Base-by-base conservation (phyloP, 2,888 invertebrate species). In the Drosophila algonquin region DNA sequence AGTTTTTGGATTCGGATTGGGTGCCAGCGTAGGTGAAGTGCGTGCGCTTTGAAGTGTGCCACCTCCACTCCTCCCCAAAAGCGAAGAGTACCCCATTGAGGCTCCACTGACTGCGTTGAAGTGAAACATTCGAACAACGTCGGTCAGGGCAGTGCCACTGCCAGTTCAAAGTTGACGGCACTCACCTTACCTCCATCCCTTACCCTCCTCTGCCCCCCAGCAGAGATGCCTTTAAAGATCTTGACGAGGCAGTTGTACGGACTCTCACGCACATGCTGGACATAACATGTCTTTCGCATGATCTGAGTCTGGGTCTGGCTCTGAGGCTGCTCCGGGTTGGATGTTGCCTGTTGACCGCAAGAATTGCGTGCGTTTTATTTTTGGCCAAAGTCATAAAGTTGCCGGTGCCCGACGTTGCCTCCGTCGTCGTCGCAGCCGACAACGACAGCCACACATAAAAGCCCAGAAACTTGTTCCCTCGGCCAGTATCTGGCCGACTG, bases 361-460 rank as follows among this genome's bases (percentile, higher is more conserved):
- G 79, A 59, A 59, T 67, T 68, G 83, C 65, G 76, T 76, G 76
- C 75, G 79, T 89, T 77, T 87, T 89, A 86, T 86, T 86, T 86
- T 84, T 84, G 82, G 89, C 77, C 73, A 78, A 69, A 84, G 85
- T 80, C 86, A 75, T 86, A 86, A 86, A 88, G 77, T 71, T 75
- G 65, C 63, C 63, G 73, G 59, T 67, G 55, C 53, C 62, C 64
- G 52, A 59, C 76, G 52, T 40, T 24, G 18, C n/a, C 21, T 7
- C 63, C 63, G 63, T 21, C 58, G 67, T 52, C 32, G 10, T 10
- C 35, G 35, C 3, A 12, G 35, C 10, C 12, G 35, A 35, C 35
- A 35, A 69, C 79, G 61, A 61, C 79, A 58, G 52, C 71, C 51
- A 51, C 67, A 59, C 76, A 80, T 69, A 82, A 78, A 87, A 73